Evolutionary conservation across 2,888 invertebrate species (phyloP).

Genomic region (Fabriciana adippe): DNA sequence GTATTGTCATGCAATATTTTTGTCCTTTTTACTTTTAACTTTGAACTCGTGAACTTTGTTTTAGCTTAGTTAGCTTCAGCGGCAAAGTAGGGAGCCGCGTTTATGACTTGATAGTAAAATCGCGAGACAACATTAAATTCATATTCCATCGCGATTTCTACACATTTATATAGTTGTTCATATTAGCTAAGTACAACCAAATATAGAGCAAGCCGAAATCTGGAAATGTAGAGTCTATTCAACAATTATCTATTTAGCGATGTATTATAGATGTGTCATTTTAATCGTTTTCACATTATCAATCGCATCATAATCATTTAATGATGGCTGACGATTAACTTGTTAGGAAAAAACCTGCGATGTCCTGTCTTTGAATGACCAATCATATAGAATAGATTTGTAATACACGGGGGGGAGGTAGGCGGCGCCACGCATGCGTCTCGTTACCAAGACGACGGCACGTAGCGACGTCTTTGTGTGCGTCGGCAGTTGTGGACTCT

Average conservation of each 20-base stretch:
- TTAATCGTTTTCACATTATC: slow-evolving; percentile 24
- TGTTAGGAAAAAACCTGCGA: slow-evolving; percentile 42
- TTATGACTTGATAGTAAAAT: background rate
- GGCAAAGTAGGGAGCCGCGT: too few species aligned
- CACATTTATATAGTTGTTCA: background rate
- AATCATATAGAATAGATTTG: slow-evolving; percentile 64
- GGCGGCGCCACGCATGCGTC: slow-evolving; percentile 82
- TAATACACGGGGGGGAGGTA: slow-evolving; percentile 52
- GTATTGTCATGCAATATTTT: slow-evolving; percentile 28
- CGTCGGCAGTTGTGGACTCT: slow-evolving; percentile 44
- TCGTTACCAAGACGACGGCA: slow-evolving; percentile 85
- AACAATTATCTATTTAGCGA: background rate
- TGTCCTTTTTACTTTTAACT: slow-evolving; percentile 7
- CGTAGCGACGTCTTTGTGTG: slow-evolving; percentile 71
- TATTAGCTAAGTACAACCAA: background rate
- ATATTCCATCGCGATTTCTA: background rate
- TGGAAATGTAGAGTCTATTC: background rate
- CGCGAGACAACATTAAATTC: background rate
- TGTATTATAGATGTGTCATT: slow-evolving; percentile 3
- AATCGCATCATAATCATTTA: slow-evolving; percentile 32
- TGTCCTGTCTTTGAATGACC: slow-evolving; percentile 58
- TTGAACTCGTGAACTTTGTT: background rate
- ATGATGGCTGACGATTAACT: slow-evolving; percentile 37
- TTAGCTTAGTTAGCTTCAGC: too few species aligned
- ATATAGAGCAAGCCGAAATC: background rate